These are phyloP conservation scores for Tautogolabrus adspersus DNA, from an alignment of 2,113 vertebrate genomes.

Conservation along the genomic window DNA sequence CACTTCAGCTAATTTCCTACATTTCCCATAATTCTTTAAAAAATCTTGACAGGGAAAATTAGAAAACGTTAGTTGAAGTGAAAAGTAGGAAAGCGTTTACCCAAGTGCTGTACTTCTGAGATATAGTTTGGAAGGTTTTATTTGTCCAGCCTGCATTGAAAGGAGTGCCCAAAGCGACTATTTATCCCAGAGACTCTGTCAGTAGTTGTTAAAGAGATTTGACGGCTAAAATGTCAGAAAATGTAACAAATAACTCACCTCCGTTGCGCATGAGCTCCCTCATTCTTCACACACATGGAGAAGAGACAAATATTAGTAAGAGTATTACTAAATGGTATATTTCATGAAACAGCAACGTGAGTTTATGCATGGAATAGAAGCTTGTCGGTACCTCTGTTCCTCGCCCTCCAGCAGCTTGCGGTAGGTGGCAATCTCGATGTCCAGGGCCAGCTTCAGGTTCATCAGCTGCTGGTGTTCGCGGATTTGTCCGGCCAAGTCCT, in stretches of 20 bases:
- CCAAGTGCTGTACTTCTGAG: no score
- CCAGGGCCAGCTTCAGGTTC: slow-evolving; percentile 85
- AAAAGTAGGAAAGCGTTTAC: no score
- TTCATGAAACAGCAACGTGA: not conserved
- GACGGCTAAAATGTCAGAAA: not conserved
- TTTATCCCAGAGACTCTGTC: not conserved
- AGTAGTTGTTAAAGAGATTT: no score
- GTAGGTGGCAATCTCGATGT: slow-evolving; percentile 88
- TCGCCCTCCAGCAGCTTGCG: slow-evolving; percentile 84
- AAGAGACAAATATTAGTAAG: slow-evolving; percentile 13
- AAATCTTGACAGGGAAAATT: no score
- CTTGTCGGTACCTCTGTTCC: slow-evolving; percentile 74
- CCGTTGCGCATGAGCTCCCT: not conserved
- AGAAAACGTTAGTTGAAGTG: no score
- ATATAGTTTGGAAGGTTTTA: no score
- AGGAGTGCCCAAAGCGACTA: not conserved
- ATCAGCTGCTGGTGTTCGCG: slow-evolving; percentile 82
- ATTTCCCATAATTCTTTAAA: not conserved
- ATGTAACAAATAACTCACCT: slow-evolving; percentile 58
- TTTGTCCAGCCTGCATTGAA: no score
- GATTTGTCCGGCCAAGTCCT: slow-evolving; percentile 76
- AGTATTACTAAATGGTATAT: not conserved
- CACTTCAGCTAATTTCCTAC: not conserved
- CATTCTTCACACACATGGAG: slow-evolving; percentile 62
- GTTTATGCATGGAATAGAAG: not conserved